Conservation (phyloP, 1,140 invertebrate species). For the Lasioglossum albipes region DNA sequence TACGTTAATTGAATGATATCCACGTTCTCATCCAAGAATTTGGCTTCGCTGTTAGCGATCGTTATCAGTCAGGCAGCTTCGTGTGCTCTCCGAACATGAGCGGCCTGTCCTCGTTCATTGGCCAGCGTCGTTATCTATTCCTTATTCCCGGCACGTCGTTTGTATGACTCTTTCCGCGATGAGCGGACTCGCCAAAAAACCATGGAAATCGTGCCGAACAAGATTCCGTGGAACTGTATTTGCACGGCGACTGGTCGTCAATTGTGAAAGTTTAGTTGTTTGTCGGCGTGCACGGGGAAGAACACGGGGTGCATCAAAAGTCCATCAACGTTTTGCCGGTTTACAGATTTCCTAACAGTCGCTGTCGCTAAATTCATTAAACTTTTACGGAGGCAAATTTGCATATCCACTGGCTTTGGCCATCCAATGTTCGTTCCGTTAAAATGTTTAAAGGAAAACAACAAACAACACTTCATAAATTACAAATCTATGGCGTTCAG, state of each 20-base stretch:
- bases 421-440: too few species aligned
- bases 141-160: constrained; percentile 40
- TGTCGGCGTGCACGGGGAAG: constrained; percentile 20
- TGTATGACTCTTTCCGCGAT: constrained; percentile 33
- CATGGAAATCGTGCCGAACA: constrained; percentile 40
- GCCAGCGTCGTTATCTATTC: constrained; percentile 34
- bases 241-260: constrained; percentile 18
- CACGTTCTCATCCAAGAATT: not conserved
- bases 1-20: not conserved
- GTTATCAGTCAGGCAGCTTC: not conserved
- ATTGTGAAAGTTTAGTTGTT: constrained; percentile 54
- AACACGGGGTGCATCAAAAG: constrained; percentile 26
- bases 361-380: too few species aligned
- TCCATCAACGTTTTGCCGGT: not conserved
- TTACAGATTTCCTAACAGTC: not conserved
- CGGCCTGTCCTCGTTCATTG: constrained; percentile 39
- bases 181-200: constrained; percentile 40
- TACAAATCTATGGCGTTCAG: too few species aligned
- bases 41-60: not conserved
- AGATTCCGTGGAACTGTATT: constrained; percentile 36
- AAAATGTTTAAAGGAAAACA: too few species aligned
- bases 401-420: too few species aligned
- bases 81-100: not conserved
- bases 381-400: too few species aligned
- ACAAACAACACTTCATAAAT: too few species aligned